Percentiles rank a stretch among this genome's conserved stretches.
phyloP scores from a whole-genome alignment of 1,140 invertebrate species.

The Drosophila santomea region DNA sequence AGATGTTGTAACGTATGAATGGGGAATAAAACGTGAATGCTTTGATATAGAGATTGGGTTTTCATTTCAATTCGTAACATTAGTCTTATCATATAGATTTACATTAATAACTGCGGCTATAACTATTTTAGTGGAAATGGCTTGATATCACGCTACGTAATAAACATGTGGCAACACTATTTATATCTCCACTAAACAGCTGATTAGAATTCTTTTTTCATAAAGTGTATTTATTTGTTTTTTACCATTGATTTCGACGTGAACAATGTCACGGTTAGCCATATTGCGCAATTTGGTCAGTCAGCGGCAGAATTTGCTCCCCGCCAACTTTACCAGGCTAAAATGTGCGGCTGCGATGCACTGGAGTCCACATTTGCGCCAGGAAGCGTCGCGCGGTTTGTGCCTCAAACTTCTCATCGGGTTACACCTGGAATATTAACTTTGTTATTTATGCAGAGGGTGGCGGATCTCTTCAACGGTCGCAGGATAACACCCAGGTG shows the following conservation, averaged over 20 bases:
- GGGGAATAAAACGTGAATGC: not conserved
- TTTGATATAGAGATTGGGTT: too few species aligned
- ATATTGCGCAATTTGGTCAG: slow-evolving; percentile 59
- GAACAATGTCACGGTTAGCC: slow-evolving; percentile 54
- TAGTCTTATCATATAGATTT: not conserved
- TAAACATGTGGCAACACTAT: not conserved
- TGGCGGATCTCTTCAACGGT: slow-evolving; percentile 51
- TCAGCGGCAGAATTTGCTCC: slow-evolving; percentile 46
- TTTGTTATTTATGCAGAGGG: slow-evolving; percentile 1
- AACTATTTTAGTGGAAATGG: not conserved
- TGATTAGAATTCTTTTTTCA: slow-evolving; percentile 41
- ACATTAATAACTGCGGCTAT: too few species aligned
- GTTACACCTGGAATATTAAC: not conserved
- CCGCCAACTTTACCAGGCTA: slow-evolving; percentile 17
- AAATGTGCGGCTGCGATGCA: slow-evolving; percentile 56
- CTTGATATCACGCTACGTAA: not conserved
- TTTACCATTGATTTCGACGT: slow-evolving; percentile 7
- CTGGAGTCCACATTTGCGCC: slow-evolving; percentile 13
- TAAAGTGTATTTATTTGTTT: slow-evolving; percentile 42
- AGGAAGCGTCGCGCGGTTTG: slow-evolving; percentile 51
- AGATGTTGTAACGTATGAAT: not conserved
- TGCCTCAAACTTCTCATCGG: not conserved
- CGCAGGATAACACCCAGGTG: slow-evolving; percentile 59
- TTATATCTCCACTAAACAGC: slow-evolving; percentile 20
- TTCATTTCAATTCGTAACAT: too few species aligned